Percentiles rank a stretch among this genome's conserved stretches.
Evolutionary conservation across 1,140 invertebrate species (phyloP).

Genomic region (Cydia strobilella): DNA sequence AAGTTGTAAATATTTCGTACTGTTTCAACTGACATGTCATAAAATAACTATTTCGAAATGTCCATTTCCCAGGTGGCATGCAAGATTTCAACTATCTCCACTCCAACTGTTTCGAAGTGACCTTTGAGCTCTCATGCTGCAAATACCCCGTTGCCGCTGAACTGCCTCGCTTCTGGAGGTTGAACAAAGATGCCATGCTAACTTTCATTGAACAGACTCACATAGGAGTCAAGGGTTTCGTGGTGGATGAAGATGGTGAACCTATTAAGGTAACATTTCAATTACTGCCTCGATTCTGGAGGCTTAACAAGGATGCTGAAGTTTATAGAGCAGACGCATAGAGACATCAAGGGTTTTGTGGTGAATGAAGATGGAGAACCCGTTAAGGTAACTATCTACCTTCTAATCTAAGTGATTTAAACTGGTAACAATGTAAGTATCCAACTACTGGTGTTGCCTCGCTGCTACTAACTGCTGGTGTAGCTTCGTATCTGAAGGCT

Average conservation of each 20-base stretch:
- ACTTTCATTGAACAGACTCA: constrained; percentile 93
- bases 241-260: constrained; percentile 65
- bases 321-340: constrained; percentile 92
- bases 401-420: no score
- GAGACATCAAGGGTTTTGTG: constrained; percentile 89
- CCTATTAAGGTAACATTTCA: constrained; percentile 56
- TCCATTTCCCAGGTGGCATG: constrained; percentile 89
- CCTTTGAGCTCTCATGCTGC: constrained; percentile 97
- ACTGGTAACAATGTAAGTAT: no score
- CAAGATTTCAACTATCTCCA: constrained; percentile 98
- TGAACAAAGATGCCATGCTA: constrained; percentile 93
- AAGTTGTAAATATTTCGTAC: no score
- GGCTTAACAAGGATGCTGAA: constrained; percentile 91
- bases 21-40: no score
- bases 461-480: no score
- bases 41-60: not conserved
- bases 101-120: constrained; percentile 98
- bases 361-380: constrained; percentile 64
- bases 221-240: constrained; percentile 89
- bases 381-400: constrained; percentile 62
- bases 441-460: no score
- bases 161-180: constrained; percentile 90
- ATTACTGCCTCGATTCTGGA: constrained; percentile 89
- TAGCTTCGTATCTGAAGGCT: no score
- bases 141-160: constrained; percentile 91